Percentiles rank a stretch among this genome's conserved stretches.
These are phyloP conservation scores for Phycodurus eques DNA, from an alignment of 2,113 vertebrate genomes.

Conservation along the genomic window DNA sequence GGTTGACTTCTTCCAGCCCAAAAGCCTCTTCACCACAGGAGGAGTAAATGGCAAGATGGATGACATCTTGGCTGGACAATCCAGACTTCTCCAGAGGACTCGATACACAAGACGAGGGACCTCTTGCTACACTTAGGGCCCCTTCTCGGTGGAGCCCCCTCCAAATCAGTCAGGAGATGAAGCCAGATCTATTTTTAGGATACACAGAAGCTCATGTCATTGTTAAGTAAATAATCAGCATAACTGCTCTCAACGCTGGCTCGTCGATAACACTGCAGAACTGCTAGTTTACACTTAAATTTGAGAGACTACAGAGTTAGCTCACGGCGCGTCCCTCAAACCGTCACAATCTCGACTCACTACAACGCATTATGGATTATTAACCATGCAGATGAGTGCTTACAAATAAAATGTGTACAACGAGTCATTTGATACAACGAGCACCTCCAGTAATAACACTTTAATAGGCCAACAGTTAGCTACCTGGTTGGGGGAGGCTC, in stretches of 20 bases:
- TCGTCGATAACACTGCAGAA: slow-evolving; percentile 10
- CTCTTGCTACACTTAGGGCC: slow-evolving; percentile 50
- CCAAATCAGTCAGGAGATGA: slow-evolving; percentile 47
- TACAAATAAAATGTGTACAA: neutral
- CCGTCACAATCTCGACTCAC: slow-evolving; percentile 1
- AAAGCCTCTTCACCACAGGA: slow-evolving; percentile 94
- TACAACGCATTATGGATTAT: neutral
- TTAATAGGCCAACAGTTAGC: slow-evolving; percentile 55
- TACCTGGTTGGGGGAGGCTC: slow-evolving; percentile 25
- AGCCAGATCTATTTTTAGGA: slow-evolving; percentile 39
- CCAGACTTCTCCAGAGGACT: slow-evolving; percentile 43
- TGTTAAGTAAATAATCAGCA: slow-evolving; percentile 9
- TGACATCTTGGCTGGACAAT: slow-evolving; percentile 79
- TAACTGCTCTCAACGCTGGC: slow-evolving; percentile 11
- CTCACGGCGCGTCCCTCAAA: slow-evolving; percentile 8
- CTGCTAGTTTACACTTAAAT: neutral
- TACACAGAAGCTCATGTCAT: slow-evolving; percentile 31
- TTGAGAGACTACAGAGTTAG: slow-evolving; percentile 25
- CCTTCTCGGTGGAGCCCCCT: slow-evolving; percentile 57
- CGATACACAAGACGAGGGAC: slow-evolving; percentile 19
- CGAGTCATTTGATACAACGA: slow-evolving; percentile 21
- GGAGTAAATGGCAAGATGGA: slow-evolving; percentile 98
- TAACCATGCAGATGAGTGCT: neutral
- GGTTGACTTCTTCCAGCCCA: slow-evolving; percentile 95
- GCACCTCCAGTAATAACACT: slow-evolving; percentile 19